Evolutionary conservation across 2,888 invertebrate species (phyloP).

Genomic region (Phyto melanocephala): DNA sequence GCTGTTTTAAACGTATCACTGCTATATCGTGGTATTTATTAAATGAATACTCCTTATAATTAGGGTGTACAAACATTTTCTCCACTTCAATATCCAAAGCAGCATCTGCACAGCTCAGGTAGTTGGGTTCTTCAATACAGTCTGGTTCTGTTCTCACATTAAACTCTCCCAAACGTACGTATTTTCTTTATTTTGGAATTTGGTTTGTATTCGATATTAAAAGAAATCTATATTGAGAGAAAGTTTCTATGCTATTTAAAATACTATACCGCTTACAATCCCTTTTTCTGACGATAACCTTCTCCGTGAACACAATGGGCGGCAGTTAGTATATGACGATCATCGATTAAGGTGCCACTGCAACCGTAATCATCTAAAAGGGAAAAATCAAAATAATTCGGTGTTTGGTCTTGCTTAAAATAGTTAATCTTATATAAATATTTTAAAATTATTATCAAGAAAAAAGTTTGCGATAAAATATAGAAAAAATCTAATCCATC

Average conservation of each 20-base stretch:
- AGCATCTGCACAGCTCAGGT: conserved; percentile 82
- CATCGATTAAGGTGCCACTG: conserved; percentile 82
- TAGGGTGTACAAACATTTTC: conserved; percentile 83
- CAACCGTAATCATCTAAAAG: conserved; percentile 80
- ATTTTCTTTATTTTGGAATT: conserved; percentile 71
- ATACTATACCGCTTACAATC: conserved; percentile 79
- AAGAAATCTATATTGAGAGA: conserved; percentile 36
- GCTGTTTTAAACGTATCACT: conserved; percentile 77
- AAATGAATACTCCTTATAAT: conserved; percentile 80
- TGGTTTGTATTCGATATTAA: not conserved
- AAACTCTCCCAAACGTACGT: conserved; percentile 84
- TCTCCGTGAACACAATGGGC: conserved; percentile 82
- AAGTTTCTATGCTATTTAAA: conserved; percentile 37
- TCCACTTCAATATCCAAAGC: conserved; percentile 83
- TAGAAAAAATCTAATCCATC: too few species aligned
- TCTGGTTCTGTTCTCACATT: conserved; percentile 82
- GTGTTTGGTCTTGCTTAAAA: too few species aligned
- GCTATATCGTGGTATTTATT: conserved; percentile 82
- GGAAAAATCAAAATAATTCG: not conserved
- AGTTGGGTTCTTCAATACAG: conserved; percentile 79
- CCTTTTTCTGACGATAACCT: conserved; percentile 79
- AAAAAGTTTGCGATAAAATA: too few species aligned
- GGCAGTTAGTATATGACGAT: conserved; percentile 82
- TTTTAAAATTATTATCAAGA: too few species aligned
- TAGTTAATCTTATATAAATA: too few species aligned